These are phyloP conservation scores for Acanthosoma haemorrhoidale DNA, from an alignment of 2,888 invertebrate genomes.

Conservation along the genomic window DNA sequence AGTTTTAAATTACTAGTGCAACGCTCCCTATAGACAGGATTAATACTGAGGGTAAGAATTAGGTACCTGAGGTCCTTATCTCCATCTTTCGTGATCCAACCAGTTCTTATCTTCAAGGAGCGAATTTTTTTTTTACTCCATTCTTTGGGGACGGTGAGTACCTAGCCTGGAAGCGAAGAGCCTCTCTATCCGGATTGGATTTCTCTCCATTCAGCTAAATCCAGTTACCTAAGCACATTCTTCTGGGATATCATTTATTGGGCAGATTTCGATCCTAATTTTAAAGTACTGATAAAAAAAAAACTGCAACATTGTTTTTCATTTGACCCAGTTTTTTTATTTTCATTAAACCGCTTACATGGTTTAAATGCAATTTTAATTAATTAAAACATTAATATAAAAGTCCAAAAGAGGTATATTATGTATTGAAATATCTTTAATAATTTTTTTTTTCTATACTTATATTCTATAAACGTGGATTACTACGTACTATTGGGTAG, in stretches of 20 bases:
- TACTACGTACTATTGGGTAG: too few species aligned
- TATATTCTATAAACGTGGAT: too few species aligned
- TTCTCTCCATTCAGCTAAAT: not conserved
- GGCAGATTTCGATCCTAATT: too few species aligned
- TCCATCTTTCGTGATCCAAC: conserved; percentile 12
- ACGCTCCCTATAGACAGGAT: not conserved
- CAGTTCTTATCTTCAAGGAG: not conserved
- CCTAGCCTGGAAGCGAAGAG: not conserved
- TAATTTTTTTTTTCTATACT: too few species aligned
- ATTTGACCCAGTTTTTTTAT: too few species aligned
- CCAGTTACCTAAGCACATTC: not conserved
- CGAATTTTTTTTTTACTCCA: conserved; percentile 7
- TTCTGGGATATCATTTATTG: not conserved
- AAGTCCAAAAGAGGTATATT: too few species aligned
- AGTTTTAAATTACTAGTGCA: not conserved
- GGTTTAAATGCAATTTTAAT: too few species aligned
- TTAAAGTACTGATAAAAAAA: too few species aligned
- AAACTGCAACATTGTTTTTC: too few species aligned
- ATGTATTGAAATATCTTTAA: too few species aligned
- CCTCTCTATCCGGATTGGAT: not conserved
- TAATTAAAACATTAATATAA: too few species aligned
- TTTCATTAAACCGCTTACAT: too few species aligned
- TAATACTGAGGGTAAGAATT: not conserved
- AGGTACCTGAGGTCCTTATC: conserved; percentile 16
- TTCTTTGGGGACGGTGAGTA: not conserved